Percentiles rank a stretch among this genome's conserved stretches.
Evolutionary conservation across 2,113 vertebrate species (phyloP).

Genomic region (Malurus melanocephalus): DNA sequence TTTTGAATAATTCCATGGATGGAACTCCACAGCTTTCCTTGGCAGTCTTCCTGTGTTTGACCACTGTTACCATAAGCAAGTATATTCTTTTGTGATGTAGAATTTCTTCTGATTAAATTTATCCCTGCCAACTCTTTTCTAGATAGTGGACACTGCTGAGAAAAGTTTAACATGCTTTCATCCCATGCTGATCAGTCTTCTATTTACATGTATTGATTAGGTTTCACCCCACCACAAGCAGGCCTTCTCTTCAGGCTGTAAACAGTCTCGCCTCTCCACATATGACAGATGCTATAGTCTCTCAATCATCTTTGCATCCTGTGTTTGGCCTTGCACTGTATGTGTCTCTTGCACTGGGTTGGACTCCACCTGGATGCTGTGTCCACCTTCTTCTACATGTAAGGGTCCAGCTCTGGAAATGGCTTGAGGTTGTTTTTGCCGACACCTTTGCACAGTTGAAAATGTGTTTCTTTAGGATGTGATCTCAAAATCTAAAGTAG

Average conservation of each 20-base stretch:
- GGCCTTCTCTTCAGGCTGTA: neutral
- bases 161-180: neutral
- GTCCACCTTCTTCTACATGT: neutral
- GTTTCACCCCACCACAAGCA: neutral
- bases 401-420: neutral
- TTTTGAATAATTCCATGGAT: neutral
- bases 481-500: neutral
- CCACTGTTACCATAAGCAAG: neutral
- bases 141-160: neutral
- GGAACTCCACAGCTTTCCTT: neutral
- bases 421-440: neutral
- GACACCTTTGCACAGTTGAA: neutral
- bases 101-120: neutral
- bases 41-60: neutral
- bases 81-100: neutral
- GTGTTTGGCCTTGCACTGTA: neutral
- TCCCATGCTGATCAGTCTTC: neutral
- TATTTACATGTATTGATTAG: fast-evolving
- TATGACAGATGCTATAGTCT: neutral
- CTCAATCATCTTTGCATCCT: neutral
- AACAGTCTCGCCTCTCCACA: neutral
- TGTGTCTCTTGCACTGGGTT: neutral
- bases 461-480: neutral
- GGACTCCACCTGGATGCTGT: neutral
- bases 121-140: neutral